These are phyloP conservation scores for Drosophila sordidapex DNA, from an alignment of 2,888 invertebrate species.

Conservation along the genomic window DNA sequence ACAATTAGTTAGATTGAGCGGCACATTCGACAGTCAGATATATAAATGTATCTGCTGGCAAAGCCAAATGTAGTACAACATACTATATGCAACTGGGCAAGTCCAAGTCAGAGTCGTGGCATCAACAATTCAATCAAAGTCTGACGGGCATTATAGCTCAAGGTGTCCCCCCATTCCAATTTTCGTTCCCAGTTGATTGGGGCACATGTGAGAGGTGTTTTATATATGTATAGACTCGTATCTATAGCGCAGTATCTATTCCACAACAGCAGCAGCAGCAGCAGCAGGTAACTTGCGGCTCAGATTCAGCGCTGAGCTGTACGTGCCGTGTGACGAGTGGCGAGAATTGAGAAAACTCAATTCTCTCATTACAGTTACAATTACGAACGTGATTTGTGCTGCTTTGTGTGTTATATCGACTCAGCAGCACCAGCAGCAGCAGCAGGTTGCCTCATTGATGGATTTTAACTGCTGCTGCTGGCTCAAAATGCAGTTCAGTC, in stretches of 20 bases:
- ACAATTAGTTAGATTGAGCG: slow-evolving; percentile 28
- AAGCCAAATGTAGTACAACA: neutral
- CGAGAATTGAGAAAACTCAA: slow-evolving; percentile 42
- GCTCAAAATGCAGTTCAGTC: slow-evolving; percentile 33
- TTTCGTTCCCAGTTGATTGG: slow-evolving; percentile 20
- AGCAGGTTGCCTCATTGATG: slow-evolving; percentile 65
- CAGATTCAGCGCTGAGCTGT: slow-evolving; percentile 23
- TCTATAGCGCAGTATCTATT: slow-evolving; percentile 25
- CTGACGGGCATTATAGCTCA: slow-evolving; percentile 8
- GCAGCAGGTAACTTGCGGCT: slow-evolving; percentile 39
- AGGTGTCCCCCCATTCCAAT: slow-evolving; percentile 5
- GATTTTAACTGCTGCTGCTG: slow-evolving; percentile 49
- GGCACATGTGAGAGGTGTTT: slow-evolving; percentile 47
- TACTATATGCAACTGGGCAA: slow-evolving; percentile 4
- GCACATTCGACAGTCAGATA: slow-evolving; percentile 10
- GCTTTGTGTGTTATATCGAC: slow-evolving; percentile 37
- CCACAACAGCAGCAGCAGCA: slow-evolving; percentile 8
- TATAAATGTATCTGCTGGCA: neutral
- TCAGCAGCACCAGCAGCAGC: neutral
- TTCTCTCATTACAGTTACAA: slow-evolving; percentile 72
- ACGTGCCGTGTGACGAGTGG: slow-evolving; percentile 41
- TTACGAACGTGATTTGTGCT: slow-evolving; percentile 74
- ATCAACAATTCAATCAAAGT: slow-evolving; percentile 19
- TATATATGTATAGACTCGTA: slow-evolving; percentile 6
- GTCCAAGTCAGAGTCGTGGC: neutral